Base-by-base conservation (phyloP, 2,888 invertebrate species). In the Anoplius nigerrimus region DNA sequence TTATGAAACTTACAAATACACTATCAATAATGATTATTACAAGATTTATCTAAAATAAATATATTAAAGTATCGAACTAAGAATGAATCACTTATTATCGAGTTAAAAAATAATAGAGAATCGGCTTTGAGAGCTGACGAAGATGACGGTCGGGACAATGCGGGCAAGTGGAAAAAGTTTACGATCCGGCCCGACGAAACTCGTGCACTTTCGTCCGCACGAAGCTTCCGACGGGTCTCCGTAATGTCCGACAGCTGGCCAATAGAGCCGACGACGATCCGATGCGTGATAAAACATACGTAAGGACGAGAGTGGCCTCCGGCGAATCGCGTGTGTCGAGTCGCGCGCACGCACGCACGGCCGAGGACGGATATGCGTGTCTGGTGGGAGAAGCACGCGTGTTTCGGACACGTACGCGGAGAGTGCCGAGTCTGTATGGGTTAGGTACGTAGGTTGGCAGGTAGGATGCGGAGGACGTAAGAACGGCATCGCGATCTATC, bases 211-310 rank as follows among this genome's bases (percentile, higher is more conserved):
- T 59, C 61, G 71, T 15, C 61, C 62, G 57, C 66, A 71, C 71
- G 71, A 65, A 78, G 66, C 54, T 52, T 59, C 52, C 63, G 72
- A 74, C 73, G 72, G 74, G 71, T 53, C 72, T 34, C 63, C 55
- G 69, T 15, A 69, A 72, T 73, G 71, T 72, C 71, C 58, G 68
- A 72, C 76, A 73, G 70, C 62, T 72, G 72, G 69, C 54, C 59
- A 61, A 57, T 67, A 55, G 53, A 21, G 58, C 34, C 34, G 34
- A 34, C 34, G 34, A 20, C 56, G 43, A 48, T 53, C 60, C 67
- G 54, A 54, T 66, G 56, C 60, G 53, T 58, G 69, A 73, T 67
- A 68, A 71, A 71, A 60, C 71, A 65, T 56, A 62, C 69, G 63
- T 60, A 54, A 62, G 70, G 74, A 56, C 69, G 69, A 61, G 62